Percentiles rank a stretch among this genome's conserved stretches.
Conservation (phyloP, 2,113 vertebrate genomes). For the Lichenostomus cassidix region DNA sequence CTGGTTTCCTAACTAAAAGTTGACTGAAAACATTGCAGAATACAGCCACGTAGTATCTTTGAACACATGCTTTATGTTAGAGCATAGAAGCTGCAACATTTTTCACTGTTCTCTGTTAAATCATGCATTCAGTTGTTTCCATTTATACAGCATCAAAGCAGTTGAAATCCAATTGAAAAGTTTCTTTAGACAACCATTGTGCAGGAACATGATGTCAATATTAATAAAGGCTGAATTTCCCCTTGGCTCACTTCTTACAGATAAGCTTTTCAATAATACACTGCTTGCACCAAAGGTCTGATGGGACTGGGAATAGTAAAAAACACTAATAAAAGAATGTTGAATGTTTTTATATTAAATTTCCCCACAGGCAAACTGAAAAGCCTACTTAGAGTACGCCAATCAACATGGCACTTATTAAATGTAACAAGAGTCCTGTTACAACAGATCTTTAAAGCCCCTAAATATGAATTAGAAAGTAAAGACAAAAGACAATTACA, state of each 20-base stretch:
- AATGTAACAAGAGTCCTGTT: conserved; percentile 84
- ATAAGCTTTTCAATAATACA: conserved; percentile 87
- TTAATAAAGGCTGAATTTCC: conserved; percentile 86
- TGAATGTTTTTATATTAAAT: conserved; percentile 87
- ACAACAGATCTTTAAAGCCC: conserved; percentile 80
- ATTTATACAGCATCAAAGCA: conserved; percentile 81
- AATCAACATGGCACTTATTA: conserved; percentile 85
- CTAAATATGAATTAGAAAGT: conserved; percentile 80
- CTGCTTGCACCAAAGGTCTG: conserved; percentile 84
- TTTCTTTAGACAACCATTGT: conserved; percentile 85
- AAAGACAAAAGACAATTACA: conserved; percentile 78
- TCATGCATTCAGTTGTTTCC: conserved; percentile 81
- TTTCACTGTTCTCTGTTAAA: conserved; percentile 73
- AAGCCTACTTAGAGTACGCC: conserved; percentile 83
- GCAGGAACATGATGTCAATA: conserved; percentile 85
- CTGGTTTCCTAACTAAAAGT: neutral
- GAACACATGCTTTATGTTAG: conserved; percentile 42
- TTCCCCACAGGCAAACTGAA: conserved; percentile 85
- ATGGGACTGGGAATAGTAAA: conserved; percentile 87
- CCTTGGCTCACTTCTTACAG: conserved; percentile 84
- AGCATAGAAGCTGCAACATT: conserved; percentile 36
- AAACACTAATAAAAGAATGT: conserved; percentile 87
- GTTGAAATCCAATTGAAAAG: conserved; percentile 84
- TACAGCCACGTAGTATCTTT: conserved; percentile 3
- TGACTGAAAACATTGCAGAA: conserved; percentile 26